A percentile compares a stretch with the other conserved stretches of the same genome.
phyloP scores from a whole-genome alignment of 2,113 vertebrate species.

The Tympanuchus pallidicinctus region DNA sequence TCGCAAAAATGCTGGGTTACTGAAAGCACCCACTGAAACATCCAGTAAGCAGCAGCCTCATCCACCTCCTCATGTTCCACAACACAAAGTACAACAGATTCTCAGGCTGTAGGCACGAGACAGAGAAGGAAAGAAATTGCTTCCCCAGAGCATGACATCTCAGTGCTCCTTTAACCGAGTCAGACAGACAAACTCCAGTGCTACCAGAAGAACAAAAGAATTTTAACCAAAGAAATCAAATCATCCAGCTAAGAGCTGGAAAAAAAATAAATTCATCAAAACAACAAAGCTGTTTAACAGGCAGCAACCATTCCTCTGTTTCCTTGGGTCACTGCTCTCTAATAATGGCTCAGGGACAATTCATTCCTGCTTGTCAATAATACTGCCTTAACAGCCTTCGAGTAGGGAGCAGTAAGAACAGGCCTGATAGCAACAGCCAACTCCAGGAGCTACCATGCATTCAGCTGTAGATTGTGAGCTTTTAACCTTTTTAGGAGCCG shows the following conservation, averaged over 20 bases:
- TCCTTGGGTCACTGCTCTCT: conserved; percentile 49
- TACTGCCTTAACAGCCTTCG: background rate
- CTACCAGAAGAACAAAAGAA: background rate
- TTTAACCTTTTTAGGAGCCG: background rate
- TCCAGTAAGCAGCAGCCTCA: background rate
- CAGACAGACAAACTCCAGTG: background rate
- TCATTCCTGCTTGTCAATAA: background rate
- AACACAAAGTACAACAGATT: background rate
- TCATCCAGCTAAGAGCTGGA: background rate
- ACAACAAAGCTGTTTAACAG: background rate
- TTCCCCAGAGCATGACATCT: background rate
- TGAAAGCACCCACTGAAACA: background rate
- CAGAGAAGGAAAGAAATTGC: background rate
- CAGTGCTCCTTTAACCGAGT: background rate
- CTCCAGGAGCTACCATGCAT: background rate
- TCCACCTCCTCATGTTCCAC: background rate
- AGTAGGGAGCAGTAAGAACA: background rate
- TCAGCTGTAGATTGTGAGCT: background rate
- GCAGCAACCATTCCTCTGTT: background rate
- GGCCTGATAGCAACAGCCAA: background rate
- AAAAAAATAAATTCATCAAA: background rate
- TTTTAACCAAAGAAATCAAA: background rate
- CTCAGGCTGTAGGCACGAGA: background rate
- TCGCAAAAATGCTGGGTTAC: background rate
- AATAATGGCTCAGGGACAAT: conserved; percentile 27